Base-by-base conservation (phyloP, 1,140 invertebrate species). In the Trichoplusia ni region DNA sequence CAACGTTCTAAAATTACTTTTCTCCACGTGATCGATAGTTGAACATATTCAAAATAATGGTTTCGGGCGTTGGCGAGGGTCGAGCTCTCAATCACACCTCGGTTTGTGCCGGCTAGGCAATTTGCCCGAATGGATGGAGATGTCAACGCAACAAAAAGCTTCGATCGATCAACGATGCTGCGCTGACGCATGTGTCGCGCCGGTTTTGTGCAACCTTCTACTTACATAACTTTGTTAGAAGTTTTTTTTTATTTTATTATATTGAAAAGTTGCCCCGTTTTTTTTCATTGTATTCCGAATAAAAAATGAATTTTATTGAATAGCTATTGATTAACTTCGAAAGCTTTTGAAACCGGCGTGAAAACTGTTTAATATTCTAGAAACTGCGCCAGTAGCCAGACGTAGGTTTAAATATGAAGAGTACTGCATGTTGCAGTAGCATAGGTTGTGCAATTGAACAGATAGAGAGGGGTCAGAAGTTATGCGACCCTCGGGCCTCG, bases 81-180 rank as follows among this genome's bases (percentile, higher is more conserved):
- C 64, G 71, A 47, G 54, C 69, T 67, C 71, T 81, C 82, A 73
- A 82, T 82, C 81, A 84, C 71, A 73, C 60, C 75, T 80, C 73
- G 72, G 77, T 79, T 82, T 77, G 81, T 72, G 69, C 63, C 69
- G 46, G 49, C 75, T 69, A 23, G 75, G 81, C 82, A 89, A 90
- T 90, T 87, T 87, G 87, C 82, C 77, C 71, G 69, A 80, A 88
- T 89, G 73, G 80, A 90, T 90, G 79, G 80, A 90, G 83, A 86
- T 61, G 87, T 90, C 87, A 87, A 46, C 79, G 68, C 66, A 70
- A 90, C 84, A 90, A 90, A 90, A 89, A 90, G 84, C 84, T 77
- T 71, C 83, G 79, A 90, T 90, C 84, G 77, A 86, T 90, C 85
- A 90, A 70, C 42, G 69, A 23, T 56, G 61, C 62, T 73, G 77